Evolutionary conservation across 2,888 invertebrate genomes (phyloP), one percentile per base, ranked within the genome.

Genomic region (Macrostomum cliftonense): DNA sequence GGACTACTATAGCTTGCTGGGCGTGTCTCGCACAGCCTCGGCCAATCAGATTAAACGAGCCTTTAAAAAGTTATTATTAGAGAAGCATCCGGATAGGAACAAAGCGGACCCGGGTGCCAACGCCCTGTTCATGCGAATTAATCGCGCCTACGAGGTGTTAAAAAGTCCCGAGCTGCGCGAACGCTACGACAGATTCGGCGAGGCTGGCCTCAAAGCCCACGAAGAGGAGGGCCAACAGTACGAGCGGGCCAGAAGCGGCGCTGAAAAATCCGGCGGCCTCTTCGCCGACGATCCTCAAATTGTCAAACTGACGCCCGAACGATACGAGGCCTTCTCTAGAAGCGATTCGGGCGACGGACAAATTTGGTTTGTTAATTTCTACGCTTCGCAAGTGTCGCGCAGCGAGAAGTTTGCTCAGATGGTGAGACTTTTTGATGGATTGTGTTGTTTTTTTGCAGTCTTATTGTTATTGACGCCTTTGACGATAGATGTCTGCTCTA

Each of bases 331-430:
- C 9, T 4, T 28, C 9, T 28, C 28, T 28, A 28, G 28, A 9
- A 28, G 28, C 28, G 28, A 28, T 7, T 4, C 5, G 4, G 69
- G 71, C 43, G 71, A 74, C 37, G 77, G 77, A 47, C 81, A 80
- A 53, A 75, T 79, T 36, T 81, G 85, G 80, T 83, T 86, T 64
- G 76, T 87, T 52, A 86, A 86, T 70, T 86, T 82, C 66, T 87
- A 86, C 70, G 84, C 84, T 1, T 81, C 85, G 1, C 79, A 79
- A 63, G 86, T 86, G 63, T 79, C 80, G 17, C 85, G 85, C 57
- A 87, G 86, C 62, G 84, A 85, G 64, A 77, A 77, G 54, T 71
- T 86, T 57, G 83, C 82, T 1, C 82, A 84, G 11, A 75, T 77
- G 43, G 73, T 74, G 58, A 63, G 68, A n/a, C n/a, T n/a, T n/a